Evolutionary conservation across 2,888 invertebrate species (phyloP), one percentile per base, ranked within the genome.

Genomic region (Hedychridium roseum): DNA sequence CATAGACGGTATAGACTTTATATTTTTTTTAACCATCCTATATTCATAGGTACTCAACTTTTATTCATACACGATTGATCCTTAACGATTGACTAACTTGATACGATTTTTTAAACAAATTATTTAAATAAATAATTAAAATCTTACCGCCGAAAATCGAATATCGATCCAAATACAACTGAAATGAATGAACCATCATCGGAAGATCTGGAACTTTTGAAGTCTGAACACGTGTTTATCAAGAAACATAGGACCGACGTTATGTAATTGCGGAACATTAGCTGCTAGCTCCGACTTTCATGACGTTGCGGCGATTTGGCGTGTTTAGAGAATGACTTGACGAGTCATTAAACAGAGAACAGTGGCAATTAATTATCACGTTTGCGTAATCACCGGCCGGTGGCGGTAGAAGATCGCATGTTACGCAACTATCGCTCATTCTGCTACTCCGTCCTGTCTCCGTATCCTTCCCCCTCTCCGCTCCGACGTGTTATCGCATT

Each of bases 281-380:
- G n/a, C n/a, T n/a, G n/a, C 34, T 32, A 17, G 16, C n/a, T 16
- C 14, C 64, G 70, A 67, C 66, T 67, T 70, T 64, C 69, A 66
- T 66, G 68, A 66, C 65, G 68, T 66, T 54, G 60, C 54, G 55
- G 60, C 64, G 64, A 70, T 68, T 68, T 67, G 60, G 67, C 66
- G 65, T 70, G 68, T 71, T 72, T 64, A 68, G 68, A 68, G 64
- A 66, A 61, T 64, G 65, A 62, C 62, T 61, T 60, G 66, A 67
- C 67, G 64, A 71, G 65, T 68, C 72, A 71, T 73, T 68, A 68
- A 71, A 70, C 70, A 65, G 66, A 65, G 62, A 72, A 70, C 62
- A 68, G 64, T 60, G 60, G 66, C 70, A 71, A 73, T 72, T 73
- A 73, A 73, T 73, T 73, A 71, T 73, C 67, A 66, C 67, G 67